A percentile compares a stretch with the other conserved stretches of the same genome.
Conservation (phyloP, 35 echinoderm and acorn worm species). For the Lytechinus variegatus region DNA sequence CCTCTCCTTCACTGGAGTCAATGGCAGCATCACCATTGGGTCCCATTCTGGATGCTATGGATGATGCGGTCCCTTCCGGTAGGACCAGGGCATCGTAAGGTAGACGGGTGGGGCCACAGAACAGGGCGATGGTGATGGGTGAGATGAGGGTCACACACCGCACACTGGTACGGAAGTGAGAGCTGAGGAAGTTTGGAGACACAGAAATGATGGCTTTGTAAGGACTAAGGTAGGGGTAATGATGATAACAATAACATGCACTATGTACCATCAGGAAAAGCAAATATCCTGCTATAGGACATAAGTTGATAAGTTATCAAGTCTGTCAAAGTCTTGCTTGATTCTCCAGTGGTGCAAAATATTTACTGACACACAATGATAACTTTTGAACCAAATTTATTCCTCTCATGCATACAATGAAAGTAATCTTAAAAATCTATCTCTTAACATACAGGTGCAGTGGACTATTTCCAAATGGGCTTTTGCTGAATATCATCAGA, state of each 20-base stretch:
- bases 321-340: background rate
- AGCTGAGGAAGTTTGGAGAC: constrained; percentile 15
- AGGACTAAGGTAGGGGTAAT: too few species aligned
- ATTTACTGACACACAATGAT: background rate
- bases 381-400: background rate
- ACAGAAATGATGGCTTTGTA: background rate
- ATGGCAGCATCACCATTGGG: constrained; percentile 62
- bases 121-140: constrained; percentile 83
- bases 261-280: too few species aligned
- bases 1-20: constrained; percentile 40
- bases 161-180: constrained; percentile 71
- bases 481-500: background rate
- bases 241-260: too few species aligned
- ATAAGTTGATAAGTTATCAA: background rate
- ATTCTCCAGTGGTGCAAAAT: background rate
- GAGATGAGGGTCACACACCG: constrained; percentile 84
- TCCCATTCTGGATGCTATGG: constrained; percentile 44
- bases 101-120: constrained; percentile 89
- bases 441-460: background rate
- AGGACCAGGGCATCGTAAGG: constrained; percentile 78
- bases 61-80: constrained; percentile 58
- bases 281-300: too few species aligned
- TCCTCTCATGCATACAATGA: background rate
- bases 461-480: background rate
- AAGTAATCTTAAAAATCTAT: background rate